phyloP scores from a whole-genome alignment of 1,140 invertebrate species.

The Drosophila tsacasi region DNA sequence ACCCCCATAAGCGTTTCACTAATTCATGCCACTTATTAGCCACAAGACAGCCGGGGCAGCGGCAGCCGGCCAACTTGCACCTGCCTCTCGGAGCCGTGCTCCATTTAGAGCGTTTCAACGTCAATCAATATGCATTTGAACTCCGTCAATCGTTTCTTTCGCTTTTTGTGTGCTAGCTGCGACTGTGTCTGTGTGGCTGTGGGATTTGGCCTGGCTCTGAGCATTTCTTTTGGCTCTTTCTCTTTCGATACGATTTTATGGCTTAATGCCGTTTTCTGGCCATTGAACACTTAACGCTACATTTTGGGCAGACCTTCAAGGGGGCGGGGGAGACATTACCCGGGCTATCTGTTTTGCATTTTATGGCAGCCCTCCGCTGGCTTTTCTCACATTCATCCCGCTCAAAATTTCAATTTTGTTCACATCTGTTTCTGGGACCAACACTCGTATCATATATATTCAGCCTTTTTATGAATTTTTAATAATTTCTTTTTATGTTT shows the following conservation, averaged over 20 bases:
- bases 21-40: conserved; percentile 83
- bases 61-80: conserved; percentile 57
- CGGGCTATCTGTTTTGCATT: conserved; percentile 67
- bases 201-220: conserved; percentile 42
- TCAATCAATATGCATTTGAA: conserved; percentile 82
- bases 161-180: conserved; percentile 28
- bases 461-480: conserved; percentile 74
- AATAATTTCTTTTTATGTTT: conserved; percentile 83
- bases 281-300: conserved; percentile 81
- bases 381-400: conserved; percentile 75
- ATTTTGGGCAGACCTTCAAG: conserved; percentile 38
- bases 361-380: conserved; percentile 63
- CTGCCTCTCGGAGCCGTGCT: conserved; percentile 68
- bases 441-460: conserved; percentile 14
- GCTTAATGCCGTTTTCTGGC: conserved; percentile 80
- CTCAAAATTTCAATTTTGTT: conserved; percentile 46
- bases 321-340: conserved; percentile 32
- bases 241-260: conserved; percentile 65
- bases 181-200: conserved; percentile 22
- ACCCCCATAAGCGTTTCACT: conserved; percentile 79
- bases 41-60: conserved; percentile 46
- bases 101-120: conserved; percentile 80
- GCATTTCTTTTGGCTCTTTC: conserved; percentile 68
- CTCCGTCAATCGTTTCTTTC: conserved; percentile 72
- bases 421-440: conserved; percentile 24